These are phyloP conservation scores for Drosophila leontia DNA, from an alignment of 1,140 invertebrate species.

Conservation along the genomic window DNA sequence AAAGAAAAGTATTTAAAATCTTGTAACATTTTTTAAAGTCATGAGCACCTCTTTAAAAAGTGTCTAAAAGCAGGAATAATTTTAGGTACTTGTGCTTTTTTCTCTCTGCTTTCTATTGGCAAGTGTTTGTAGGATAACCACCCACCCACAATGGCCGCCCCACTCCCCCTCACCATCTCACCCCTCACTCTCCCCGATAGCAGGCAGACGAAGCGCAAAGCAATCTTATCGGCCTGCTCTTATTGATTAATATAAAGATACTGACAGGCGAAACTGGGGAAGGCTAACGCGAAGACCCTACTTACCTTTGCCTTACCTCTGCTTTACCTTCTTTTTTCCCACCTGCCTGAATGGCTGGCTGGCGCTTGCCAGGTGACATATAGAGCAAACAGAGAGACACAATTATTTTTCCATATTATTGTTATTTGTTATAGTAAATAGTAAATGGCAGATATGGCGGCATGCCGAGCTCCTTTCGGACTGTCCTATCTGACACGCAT, in stretches of 20 bases:
- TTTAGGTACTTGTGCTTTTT: neutral
- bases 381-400: constrained; percentile 59
- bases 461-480: constrained; percentile 34
- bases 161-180: too few species aligned
- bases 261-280: constrained; percentile 53
- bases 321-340: neutral
- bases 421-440: constrained; percentile 51
- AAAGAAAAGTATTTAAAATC: too few species aligned
- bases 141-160: constrained; percentile 1
- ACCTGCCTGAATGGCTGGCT: constrained; percentile 22
- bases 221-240: constrained; percentile 74
- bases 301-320: neutral
- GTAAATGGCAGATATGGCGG: constrained; percentile 36
- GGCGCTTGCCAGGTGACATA: constrained; percentile 60
- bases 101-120: neutral
- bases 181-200: neutral
- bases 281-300: constrained; percentile 17
- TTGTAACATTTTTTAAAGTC: too few species aligned
- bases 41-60: neutral
- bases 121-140: constrained; percentile 10
- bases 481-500: constrained; percentile 61
- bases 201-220: constrained; percentile 35
- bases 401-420: constrained; percentile 64
- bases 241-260: constrained; percentile 79
- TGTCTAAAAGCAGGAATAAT: neutral